Conservation (phyloP, 1,140 invertebrate genomes). For the Homalodisca vitripennis region DNA sequence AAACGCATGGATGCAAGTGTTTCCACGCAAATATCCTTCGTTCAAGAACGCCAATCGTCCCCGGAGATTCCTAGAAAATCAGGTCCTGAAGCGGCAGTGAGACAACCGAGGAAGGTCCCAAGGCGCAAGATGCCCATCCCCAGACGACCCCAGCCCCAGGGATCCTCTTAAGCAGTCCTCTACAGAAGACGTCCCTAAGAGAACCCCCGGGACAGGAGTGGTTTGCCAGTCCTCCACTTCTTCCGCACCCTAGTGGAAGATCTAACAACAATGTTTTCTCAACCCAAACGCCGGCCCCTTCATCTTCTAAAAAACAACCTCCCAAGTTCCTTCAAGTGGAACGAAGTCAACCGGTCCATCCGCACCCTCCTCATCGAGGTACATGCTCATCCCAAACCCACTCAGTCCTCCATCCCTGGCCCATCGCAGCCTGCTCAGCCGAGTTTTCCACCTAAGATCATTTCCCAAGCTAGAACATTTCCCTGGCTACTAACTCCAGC, state of each 20-base stretch:
- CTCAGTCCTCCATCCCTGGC: background rate
- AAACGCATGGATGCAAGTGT: background rate
- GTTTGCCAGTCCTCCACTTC: background rate
- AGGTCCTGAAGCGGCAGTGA: background rate
- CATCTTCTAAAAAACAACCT: background rate
- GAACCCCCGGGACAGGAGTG: background rate
- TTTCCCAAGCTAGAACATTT: slow-evolving; percentile 19
- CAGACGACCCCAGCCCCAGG: background rate
- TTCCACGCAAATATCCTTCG: background rate
- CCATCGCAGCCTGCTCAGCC: background rate
- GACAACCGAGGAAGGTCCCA: background rate
- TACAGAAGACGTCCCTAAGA: slow-evolving; percentile 3
- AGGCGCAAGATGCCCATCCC: slow-evolving; percentile 1
- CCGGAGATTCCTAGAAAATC: slow-evolving; percentile 8
- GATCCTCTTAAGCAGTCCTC: slow-evolving; percentile 2
- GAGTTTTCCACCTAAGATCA: background rate
- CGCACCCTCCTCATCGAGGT: background rate
- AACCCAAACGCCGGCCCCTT: background rate
- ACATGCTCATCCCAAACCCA: background rate
- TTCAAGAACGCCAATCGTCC: slow-evolving; percentile 12
- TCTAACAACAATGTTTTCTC: too few relatives aligned
- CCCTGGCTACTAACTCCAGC: slow-evolving; percentile 24
- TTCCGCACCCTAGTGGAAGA: too few relatives aligned
- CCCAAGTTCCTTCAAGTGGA: background rate
- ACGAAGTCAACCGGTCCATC: background rate